Conservation (phyloP, 2,113 vertebrate genomes). For the Astatoreochromis straeleni region DNA sequence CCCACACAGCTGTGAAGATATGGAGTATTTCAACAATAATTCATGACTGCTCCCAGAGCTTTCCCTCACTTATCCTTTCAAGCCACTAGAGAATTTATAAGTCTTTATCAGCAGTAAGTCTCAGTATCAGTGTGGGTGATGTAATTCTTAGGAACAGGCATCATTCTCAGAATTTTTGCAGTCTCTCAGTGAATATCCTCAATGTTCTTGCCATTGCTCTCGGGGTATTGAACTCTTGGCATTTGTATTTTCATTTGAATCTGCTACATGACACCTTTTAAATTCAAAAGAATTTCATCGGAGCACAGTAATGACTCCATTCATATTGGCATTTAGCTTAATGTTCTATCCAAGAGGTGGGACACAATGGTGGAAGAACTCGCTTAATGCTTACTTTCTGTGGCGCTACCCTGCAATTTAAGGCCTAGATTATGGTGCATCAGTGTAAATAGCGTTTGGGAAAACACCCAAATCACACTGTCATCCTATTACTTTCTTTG, state of each 20-base stretch:
- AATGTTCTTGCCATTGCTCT: not conserved
- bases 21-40: conserved; percentile 1
- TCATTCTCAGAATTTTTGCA: not conserved
- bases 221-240: not conserved
- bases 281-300: conserved; percentile 18
- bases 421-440: conserved; percentile 12
- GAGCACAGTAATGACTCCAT: conserved; percentile 10
- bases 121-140: not conserved
- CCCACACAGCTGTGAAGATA: conserved; percentile 13
- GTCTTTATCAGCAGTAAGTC: conserved; percentile 4
- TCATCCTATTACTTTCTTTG: conserved; percentile 24
- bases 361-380: conserved; percentile 30
- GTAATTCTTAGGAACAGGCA: not conserved
- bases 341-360: not conserved
- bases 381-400: conserved; percentile 34
- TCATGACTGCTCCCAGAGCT: not conserved
- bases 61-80: not conserved
- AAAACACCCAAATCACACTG: not conserved
- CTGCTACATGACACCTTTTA: not conserved
- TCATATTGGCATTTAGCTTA: conserved; percentile 19
- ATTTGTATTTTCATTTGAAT: not conserved
- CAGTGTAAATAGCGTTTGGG: conserved; percentile 27
- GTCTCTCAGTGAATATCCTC: not conserved
- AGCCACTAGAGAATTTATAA: not conserved
- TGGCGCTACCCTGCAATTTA: conserved; percentile 37